Base-by-base conservation (phyloP, 2,888 invertebrate species). In the Mellilla xanthometata region DNA sequence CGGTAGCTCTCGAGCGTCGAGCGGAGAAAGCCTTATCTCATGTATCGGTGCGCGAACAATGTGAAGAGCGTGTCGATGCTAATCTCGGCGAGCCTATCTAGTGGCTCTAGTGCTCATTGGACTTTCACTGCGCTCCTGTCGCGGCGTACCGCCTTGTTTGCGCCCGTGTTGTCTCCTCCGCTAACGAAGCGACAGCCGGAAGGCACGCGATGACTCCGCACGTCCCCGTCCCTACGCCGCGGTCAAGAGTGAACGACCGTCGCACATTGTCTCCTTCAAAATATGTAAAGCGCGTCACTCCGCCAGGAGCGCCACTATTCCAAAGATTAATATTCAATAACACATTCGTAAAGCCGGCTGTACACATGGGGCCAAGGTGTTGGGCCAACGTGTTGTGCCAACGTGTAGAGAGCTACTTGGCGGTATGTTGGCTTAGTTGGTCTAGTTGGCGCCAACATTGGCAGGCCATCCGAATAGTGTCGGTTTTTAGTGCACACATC, bases 1-100 rank as follows among this genome's bases (percentile, higher is more conserved):
- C 87, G 84, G 87, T 82, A 82, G 87, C 86, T 76, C 71, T 73
- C 62, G 54, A 74, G 64, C 72, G 76, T 76, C 67, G 75, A 72
- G 66, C 69, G 68, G 83, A 79, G 81, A 86, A 82, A 86, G 84
- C 80, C 75, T 85, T 87, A 87, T 88, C 88, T 81, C 68, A 70
- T 70, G 73, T 81, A 87, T 85, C 84, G 76, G 74, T 76, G 73
- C 77, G 77, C 74, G 72, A 81, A 88, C 87, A 86, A 88, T 82
- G 82, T 69, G 79, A 78, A 78, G 83, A 86, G 82, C 82, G 76
- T 81, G 84, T 75, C 74, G 84, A 82, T 80, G 71, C 68, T 78
- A 86, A 89, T 87, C 87, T 70, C n/a, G n/a, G 64, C 64, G 68
- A 72, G 73, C 70, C 70, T 77, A 82, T 81, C 80, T 72, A 67